Percentiles rank a stretch among this genome's conserved stretches.
phyloP scores from a whole-genome alignment of 2,113 vertebrate species.

The Zootoca vivipara region DNA sequence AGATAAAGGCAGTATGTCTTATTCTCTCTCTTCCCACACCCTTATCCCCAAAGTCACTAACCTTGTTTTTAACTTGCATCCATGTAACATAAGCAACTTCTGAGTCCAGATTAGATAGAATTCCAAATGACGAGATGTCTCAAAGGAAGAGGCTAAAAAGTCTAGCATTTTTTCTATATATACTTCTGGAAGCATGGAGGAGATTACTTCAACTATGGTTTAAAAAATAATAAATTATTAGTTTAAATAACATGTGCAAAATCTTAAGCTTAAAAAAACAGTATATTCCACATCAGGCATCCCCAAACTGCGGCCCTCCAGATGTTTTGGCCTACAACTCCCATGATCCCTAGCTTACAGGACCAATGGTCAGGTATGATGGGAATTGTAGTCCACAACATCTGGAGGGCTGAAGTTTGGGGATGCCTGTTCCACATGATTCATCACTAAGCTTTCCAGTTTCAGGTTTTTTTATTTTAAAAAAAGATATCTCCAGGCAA shows the following conservation, averaged over 20 bases:
- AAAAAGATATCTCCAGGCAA: background rate
- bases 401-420: no score
- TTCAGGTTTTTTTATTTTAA: background rate
- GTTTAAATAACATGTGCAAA: background rate
- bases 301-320: no score
- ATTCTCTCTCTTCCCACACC: no score
- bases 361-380: no score
- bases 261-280: background rate
- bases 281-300: background rate
- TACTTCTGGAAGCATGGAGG: slow-evolving; percentile 86
- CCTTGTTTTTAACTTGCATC: slow-evolving; percentile 92
- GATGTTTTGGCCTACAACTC: no score
- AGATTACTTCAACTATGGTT: slow-evolving; percentile 83
- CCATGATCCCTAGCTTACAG: no score
- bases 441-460: background rate
- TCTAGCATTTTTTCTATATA: slow-evolving; percentile 91
- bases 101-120: slow-evolving; percentile 94
- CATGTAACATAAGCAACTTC: slow-evolving; percentile 86
- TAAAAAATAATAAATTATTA: background rate
- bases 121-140: slow-evolving; percentile 88
- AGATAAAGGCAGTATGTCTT: background rate
- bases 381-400: no score
- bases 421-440: no score
- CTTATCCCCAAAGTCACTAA: slow-evolving; percentile 41
- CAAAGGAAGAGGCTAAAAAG: slow-evolving; percentile 86